Conservation (phyloP, 2,888 invertebrate genomes). For the Plagiodera versicolora region DNA sequence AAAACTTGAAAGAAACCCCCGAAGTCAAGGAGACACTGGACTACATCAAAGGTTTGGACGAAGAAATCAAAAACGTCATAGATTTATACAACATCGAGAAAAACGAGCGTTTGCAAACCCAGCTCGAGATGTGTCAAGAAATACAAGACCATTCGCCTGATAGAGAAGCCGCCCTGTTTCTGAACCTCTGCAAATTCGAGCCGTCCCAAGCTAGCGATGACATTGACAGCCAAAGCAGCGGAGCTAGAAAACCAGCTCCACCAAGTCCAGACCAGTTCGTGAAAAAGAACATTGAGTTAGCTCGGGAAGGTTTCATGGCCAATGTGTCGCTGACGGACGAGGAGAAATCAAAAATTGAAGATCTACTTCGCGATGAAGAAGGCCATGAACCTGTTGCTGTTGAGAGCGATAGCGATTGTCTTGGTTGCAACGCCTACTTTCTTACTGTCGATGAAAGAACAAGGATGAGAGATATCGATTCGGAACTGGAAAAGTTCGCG, state of each 20-base stretch:
- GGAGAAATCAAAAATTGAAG: conserved; percentile 38
- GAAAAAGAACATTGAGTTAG: conserved; percentile 32
- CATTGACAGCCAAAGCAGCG: conserved; percentile 7
- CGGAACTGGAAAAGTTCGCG: conserved; percentile 26
- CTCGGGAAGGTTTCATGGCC: conserved; percentile 35
- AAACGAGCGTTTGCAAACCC: conserved; percentile 30
- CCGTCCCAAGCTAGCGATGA: conserved; percentile 5
- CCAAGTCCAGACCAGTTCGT: conserved; percentile 24
- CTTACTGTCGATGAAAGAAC: conserved; percentile 15
- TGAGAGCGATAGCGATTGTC: conserved; percentile 3
- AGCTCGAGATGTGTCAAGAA: conserved; percentile 34
- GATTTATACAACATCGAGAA: conserved; percentile 32
- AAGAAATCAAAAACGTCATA: conserved; percentile 33
- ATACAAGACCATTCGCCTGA: conserved; percentile 22
- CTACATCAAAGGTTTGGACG: conserved; percentile 31
- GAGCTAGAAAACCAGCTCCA: conserved; percentile 7
- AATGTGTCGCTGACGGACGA: conserved; percentile 39
- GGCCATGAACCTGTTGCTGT: conserved; percentile 4
- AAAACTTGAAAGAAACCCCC: conserved; percentile 32
- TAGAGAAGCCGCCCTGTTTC: conserved; percentile 28
- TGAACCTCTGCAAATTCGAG: conserved; percentile 34
- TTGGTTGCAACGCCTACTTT: conserved; percentile 22
- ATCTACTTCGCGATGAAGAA: conserved; percentile 16
- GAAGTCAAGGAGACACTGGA: conserved; percentile 33
- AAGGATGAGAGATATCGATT: conserved; percentile 23